A percentile compares a stretch with the other conserved stretches of the same genome.
Conservation (phyloP, 2,113 vertebrate species). For the Galemys pyrenaicus region DNA sequence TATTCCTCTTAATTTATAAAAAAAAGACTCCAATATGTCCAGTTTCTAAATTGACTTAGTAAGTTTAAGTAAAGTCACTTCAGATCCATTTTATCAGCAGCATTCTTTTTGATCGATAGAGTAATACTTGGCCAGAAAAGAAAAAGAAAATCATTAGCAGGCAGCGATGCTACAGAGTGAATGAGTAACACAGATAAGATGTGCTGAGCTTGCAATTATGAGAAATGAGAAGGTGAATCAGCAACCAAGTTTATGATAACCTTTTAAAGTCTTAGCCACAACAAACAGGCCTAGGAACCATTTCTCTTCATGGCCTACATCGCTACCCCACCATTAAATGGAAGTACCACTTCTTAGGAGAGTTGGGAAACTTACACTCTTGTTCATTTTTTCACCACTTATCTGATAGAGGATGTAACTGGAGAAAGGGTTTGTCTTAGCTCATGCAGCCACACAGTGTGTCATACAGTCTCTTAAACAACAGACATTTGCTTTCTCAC, state of each 20-base stretch:
- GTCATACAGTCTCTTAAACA: not conserved
- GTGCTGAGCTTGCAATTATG: not conserved
- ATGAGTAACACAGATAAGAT: not conserved
- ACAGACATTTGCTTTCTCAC: not conserved
- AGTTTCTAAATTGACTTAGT: not conserved
- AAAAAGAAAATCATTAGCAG: not conserved
- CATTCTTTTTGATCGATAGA: slow-evolving; percentile 20
- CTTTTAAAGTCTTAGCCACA: not conserved
- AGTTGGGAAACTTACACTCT: not conserved
- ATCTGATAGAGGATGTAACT: not conserved
- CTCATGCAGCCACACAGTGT: not conserved
- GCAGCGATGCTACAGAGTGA: not conserved
- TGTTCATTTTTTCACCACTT: not conserved
- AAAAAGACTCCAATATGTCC: slow-evolving; percentile 1
- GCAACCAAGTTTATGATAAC: not conserved
- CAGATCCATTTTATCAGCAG: not conserved
- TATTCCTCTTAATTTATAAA: not conserved
- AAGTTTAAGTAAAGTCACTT: slow-evolving; percentile 33
- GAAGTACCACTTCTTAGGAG: not conserved
- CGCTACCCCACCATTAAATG: not conserved
- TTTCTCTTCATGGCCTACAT: not conserved
- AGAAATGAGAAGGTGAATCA: not conserved
- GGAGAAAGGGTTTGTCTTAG: not conserved
- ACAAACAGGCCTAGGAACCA: not conserved
- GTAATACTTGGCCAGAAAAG: not conserved